phyloP scores from a whole-genome alignment of 2,797 vertebrate species.

The Chaetophractus vellerosus region DNA sequence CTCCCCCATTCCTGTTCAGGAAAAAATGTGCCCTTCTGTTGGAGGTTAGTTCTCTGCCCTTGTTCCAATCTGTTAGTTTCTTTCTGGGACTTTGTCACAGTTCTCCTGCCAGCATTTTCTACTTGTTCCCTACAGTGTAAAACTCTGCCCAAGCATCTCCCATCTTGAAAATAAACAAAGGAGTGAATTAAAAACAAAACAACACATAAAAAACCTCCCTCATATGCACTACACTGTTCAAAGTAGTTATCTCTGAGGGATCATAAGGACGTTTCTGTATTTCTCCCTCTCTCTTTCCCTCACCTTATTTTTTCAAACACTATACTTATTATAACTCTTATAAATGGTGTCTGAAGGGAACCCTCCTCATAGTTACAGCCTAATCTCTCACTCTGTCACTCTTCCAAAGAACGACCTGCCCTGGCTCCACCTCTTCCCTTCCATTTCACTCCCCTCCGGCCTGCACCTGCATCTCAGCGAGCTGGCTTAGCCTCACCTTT shows the following conservation, averaged over 20 bases:
- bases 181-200: background rate
- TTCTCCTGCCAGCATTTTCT: background rate
- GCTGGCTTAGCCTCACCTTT: background rate
- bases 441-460: background rate
- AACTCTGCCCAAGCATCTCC: background rate
- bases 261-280: background rate
- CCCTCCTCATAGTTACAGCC: background rate
- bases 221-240: background rate
- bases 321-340: background rate
- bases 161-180: slow-evolving; percentile 42
- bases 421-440: background rate
- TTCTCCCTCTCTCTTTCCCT: background rate
- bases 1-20: background rate
- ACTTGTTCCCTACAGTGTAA: background rate
- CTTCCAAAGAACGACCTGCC: background rate
- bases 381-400: background rate
- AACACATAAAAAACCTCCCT: too few relatives aligned
- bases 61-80: background rate
- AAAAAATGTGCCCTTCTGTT: background rate
- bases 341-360: slow-evolving; percentile 23
- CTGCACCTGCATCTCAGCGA: background rate
- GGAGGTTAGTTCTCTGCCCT: background rate
- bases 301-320: background rate
- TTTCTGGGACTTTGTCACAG: background rate
- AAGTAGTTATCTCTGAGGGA: background rate